phyloP scores from a whole-genome alignment of 2,113 vertebrate species.

The Aplodontia rufa region DNA sequence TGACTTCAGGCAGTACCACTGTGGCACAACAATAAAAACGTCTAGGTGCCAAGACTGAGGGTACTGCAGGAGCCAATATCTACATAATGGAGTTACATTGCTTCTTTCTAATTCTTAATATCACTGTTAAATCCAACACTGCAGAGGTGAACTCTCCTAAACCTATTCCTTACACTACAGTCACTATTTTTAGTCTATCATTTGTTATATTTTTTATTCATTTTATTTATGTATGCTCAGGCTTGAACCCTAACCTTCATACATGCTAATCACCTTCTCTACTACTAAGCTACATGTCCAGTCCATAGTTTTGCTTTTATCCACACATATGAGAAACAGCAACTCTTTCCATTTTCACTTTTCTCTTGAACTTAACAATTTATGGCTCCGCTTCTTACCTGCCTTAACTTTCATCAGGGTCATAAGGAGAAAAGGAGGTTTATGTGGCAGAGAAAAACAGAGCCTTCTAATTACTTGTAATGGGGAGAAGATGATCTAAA shows the following conservation, averaged over 20 bases:
- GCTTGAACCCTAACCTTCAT: neutral
- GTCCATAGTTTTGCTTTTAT: neutral
- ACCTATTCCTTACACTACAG: neutral
- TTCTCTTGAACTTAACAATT: neutral
- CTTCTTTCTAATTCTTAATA: neutral
- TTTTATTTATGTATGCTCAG: neutral
- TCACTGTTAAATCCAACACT: neutral
- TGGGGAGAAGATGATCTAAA: neutral
- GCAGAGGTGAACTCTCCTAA: neutral
- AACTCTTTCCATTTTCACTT: neutral
- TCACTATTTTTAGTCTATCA: neutral
- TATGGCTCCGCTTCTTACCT: neutral
- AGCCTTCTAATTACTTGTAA: neutral
- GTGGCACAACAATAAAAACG: neutral
- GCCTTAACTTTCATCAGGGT: neutral
- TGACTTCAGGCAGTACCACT: neutral
- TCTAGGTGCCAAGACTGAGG: neutral
- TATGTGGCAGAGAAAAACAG: neutral
- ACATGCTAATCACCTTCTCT: neutral
- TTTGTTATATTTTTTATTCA: neutral
- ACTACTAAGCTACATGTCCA: neutral
- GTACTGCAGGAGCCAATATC: neutral
- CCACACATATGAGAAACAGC: neutral
- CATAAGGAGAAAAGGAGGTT: neutral
- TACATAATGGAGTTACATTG: fast-evolving